These are phyloP conservation scores for Solen grandis DNA, from an alignment of 1,140 invertebrate species.

Conservation along the genomic window DNA sequence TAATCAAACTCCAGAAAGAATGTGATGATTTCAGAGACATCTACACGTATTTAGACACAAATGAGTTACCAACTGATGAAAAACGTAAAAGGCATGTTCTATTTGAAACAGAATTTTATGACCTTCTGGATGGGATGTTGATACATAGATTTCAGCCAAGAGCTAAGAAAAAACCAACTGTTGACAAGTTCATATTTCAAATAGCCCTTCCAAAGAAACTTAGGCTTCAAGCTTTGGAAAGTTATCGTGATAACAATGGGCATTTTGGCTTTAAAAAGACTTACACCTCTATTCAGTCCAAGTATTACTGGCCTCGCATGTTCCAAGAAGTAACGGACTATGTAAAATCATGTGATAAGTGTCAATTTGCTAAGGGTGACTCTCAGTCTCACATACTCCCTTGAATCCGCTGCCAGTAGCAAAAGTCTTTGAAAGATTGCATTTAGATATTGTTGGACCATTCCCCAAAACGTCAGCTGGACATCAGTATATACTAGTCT, in stretches of 20 bases:
- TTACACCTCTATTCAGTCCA: slow-evolving; percentile 9
- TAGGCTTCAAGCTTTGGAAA: slow-evolving; percentile 39
- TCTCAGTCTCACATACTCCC: not conserved
- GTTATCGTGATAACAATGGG: slow-evolving; percentile 54
- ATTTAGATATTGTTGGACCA: slow-evolving; percentile 60
- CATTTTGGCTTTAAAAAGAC: slow-evolving; percentile 50
- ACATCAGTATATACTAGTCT: slow-evolving; percentile 52
- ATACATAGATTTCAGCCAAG: slow-evolving; percentile 54
- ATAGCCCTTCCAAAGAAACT: slow-evolving; percentile 51
- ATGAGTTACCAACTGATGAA: slow-evolving; percentile 47
- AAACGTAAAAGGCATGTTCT: slow-evolving; percentile 12
- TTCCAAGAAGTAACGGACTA: slow-evolving; percentile 30
- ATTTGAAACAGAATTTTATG: slow-evolving; percentile 51
- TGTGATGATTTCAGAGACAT: slow-evolving; percentile 36
- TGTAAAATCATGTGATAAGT: slow-evolving; percentile 31
- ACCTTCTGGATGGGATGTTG: slow-evolving; percentile 55
- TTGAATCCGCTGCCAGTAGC: slow-evolving; percentile 40
- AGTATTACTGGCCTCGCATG: slow-evolving; percentile 53
- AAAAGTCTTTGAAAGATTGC: slow-evolving; percentile 32
- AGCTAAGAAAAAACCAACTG: slow-evolving; percentile 32
- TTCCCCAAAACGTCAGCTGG: slow-evolving; percentile 28
- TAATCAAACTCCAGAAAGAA: too few relatives aligned
- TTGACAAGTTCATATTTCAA: slow-evolving; percentile 19
- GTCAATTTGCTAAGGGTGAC: slow-evolving; percentile 23
- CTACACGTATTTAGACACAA: slow-evolving; percentile 25